Percentiles rank a stretch among this genome's conserved stretches.
phyloP scores from a whole-genome alignment of 64 coral and sea anemone species.

The Orbicella faveolata region DNA sequence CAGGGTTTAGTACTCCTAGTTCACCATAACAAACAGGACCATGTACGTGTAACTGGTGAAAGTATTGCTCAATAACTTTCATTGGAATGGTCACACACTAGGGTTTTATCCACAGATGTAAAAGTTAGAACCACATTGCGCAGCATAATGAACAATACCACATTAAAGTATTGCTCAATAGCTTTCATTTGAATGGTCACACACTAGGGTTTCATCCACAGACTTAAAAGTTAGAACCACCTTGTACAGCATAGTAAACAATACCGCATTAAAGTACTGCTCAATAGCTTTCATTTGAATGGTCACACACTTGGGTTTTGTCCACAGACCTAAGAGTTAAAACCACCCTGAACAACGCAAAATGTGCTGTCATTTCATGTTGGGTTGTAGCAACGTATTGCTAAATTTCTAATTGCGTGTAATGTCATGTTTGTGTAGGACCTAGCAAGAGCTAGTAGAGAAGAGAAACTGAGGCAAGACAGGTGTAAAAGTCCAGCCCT shows the following conservation, averaged over 20 bases:
- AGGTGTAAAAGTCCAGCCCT: constrained; percentile 79
- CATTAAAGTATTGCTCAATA: no score
- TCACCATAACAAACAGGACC: no score
- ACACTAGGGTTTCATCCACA: not conserved
- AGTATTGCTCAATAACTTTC: no score
- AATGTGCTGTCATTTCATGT: not conserved
- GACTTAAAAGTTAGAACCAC: not conserved
- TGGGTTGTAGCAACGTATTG: not conserved
- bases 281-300: not conserved
- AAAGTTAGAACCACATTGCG: no score
- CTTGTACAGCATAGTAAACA: not conserved
- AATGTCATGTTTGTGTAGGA: constrained; percentile 24
- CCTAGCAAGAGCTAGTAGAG: constrained; percentile 48
- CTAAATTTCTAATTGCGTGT: not conserved
- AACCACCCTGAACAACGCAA: not conserved
- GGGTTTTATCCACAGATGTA: no score
- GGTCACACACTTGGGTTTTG: not conserved
- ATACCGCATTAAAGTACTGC: not conserved
- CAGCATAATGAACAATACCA: no score
- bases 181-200: not conserved
- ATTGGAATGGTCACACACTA: no score
- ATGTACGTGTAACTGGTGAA: no score
- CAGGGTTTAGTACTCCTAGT: no score
- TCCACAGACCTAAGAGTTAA: not conserved
- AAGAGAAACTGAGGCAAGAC: constrained; percentile 52